Percentiles rank a stretch among this genome's conserved stretches.
Conservation (phyloP, 1,140 invertebrate species). For the Tribolium castaneum region DNA sequence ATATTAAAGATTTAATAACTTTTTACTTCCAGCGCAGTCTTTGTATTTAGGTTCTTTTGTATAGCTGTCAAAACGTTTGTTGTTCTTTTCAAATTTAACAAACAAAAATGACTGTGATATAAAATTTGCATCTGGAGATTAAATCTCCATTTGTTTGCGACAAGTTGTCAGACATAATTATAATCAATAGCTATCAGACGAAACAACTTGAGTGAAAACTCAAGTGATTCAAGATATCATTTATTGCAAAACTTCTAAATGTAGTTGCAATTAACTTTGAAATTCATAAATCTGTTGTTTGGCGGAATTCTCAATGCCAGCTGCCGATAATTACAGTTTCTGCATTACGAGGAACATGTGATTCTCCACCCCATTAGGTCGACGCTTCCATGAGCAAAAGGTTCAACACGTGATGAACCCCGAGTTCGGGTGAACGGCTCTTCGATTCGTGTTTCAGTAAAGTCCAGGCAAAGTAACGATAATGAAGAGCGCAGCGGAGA, state of each 20-base stretch:
- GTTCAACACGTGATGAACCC: slow-evolving; percentile 7
- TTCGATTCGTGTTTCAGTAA: neutral
- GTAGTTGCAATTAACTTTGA: neutral
- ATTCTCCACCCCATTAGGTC: slow-evolving; percentile 45
- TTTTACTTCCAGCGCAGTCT: neutral
- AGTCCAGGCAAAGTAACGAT: neutral
- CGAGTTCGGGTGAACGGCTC: slow-evolving; percentile 3
- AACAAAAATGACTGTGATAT: neutral
- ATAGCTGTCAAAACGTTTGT: neutral
- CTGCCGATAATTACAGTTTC: slow-evolving; percentile 45
- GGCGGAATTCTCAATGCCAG: slow-evolving; percentile 13
- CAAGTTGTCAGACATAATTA: neutral
- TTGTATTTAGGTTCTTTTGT: neutral
- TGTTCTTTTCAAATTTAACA: neutral
- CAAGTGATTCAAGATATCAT: no score
- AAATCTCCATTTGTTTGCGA: neutral
- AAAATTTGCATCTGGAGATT: neutral
- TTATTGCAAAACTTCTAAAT: no score
- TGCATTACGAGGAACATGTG: slow-evolving; percentile 44
- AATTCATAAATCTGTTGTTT: neutral
- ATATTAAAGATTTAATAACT: neutral
- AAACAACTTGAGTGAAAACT: no score
- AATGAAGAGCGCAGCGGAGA: neutral
- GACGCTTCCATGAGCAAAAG: slow-evolving; percentile 22
- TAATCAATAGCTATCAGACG: neutral